Base-by-base conservation (phyloP, 2,888 invertebrate species). In the Ochropleura plecta region DNA sequence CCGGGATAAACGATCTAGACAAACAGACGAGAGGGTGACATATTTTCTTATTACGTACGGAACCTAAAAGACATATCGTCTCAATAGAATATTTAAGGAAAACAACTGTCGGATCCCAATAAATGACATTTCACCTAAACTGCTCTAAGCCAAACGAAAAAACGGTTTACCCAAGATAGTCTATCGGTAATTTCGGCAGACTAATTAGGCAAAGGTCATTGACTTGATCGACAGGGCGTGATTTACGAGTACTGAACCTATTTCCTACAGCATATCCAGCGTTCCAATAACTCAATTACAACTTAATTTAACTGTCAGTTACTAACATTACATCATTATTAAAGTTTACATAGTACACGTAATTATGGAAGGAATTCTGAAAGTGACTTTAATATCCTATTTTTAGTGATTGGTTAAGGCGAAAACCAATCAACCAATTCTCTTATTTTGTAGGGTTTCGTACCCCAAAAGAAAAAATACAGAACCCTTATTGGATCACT, bases 241-340 rank as follows among this genome's bases (percentile, higher is more conserved):
- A 79, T 63, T 14, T 55, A 30, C 30, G 30, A 30, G 30, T 30
- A 57, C n/a, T 3, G n/a, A 62, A 65, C 16, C 12, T n/a, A 64
- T 77, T 77, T 42, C 70, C n/a, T 60, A 53, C n/a, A 62, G 10
- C 16, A 55, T 60, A 78, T 64, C 51, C 53, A 71, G 49, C 65
- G 40, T 63, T 81, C 48, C 42, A 68, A 46, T 65, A 62, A 66
- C 57, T 69, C 18, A 71, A 84, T 81, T 68, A 78, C 59, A 62
- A 78, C 49, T 42, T 77, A 64, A 82, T 84, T 76, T 81, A 64
- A 80, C 76, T 86, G 74, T 71, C 81, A 70, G 71, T 79, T 59
- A 81, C 74, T 53, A 63, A 77, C 59, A 75, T 75, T 66, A 76
- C 62, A 81, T 78, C 62, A 77, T 69, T 66, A 64, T 65, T 69